These are phyloP conservation scores for Pasiphila rectangulata DNA, from an alignment of 2,888 invertebrate genomes.

Conservation along the genomic window DNA sequence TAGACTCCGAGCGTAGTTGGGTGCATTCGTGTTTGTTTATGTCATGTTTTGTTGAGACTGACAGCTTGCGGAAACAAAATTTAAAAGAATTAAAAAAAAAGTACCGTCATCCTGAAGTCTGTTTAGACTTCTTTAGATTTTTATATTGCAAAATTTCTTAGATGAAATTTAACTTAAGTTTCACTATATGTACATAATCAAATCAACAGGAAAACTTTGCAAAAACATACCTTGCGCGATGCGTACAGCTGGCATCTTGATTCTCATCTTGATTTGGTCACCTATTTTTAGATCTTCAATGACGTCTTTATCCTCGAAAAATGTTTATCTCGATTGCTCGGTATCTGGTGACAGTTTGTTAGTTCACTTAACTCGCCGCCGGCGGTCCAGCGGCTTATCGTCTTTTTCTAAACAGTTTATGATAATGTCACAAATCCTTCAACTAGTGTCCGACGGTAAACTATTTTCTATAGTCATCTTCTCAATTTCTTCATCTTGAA, in stretches of 20 bases:
- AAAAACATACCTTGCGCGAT: slow-evolving; percentile 92
- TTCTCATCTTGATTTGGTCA: slow-evolving; percentile 93
- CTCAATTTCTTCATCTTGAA: slow-evolving; percentile 53
- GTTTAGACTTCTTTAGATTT: no score
- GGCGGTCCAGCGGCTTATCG: slow-evolving; percentile 75
- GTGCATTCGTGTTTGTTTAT: slow-evolving; percentile 50
- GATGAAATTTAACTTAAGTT: no score
- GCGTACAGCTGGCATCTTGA: slow-evolving; percentile 98
- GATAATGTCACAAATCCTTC: slow-evolving; percentile 68
- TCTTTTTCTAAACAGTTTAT: slow-evolving; percentile 60
- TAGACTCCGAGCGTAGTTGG: slow-evolving; percentile 52
- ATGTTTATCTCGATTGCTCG: slow-evolving; percentile 65
- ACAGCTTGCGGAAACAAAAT: not conserved
- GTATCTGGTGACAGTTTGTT: slow-evolving; percentile 63
- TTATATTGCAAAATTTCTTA: no score
- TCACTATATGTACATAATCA: no score
- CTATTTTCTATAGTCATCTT: slow-evolving; percentile 62
- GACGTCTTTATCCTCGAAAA: slow-evolving; percentile 66
- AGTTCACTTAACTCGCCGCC: slow-evolving; percentile 77
- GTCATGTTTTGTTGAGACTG: slow-evolving; percentile 40
- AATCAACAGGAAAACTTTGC: not conserved
- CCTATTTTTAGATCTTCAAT: slow-evolving; percentile 77
- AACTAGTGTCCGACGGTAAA: slow-evolving; percentile 67
- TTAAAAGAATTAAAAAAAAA: no score
- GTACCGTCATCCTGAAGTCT: no score